A percentile compares a stretch with the other conserved stretches of the same genome.
These are phyloP conservation scores for Sebastes trivittatus DNA, from an alignment of 2,797 vertebrate genomes.

Conservation along the genomic window DNA sequence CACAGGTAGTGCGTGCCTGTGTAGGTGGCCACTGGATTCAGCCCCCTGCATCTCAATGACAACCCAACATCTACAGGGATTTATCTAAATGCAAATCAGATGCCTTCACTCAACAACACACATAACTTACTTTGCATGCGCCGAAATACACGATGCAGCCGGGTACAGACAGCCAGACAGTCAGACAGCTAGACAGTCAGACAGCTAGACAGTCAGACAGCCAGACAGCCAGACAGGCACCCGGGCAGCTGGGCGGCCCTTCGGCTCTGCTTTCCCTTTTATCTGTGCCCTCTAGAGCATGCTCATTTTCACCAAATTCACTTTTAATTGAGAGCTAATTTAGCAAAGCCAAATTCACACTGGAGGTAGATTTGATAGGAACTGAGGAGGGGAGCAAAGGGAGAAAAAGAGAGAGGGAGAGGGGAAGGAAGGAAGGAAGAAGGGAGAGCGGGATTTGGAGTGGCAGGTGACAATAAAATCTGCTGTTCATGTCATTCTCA, in stretches of 20 bases:
- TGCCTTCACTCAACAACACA: conserved; percentile 66
- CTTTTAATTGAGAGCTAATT: conserved; percentile 77
- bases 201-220: background rate
- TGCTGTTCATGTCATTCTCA: conserved; percentile 27
- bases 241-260: conserved; percentile 21
- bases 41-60: conserved; percentile 74
- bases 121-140: conserved; percentile 64
- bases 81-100: conserved; percentile 82
- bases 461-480: conserved; percentile 55
- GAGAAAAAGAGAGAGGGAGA: background rate
- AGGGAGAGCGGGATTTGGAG: conserved; percentile 8
- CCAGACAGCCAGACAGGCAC: background rate
- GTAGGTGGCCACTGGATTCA: conserved; percentile 56
- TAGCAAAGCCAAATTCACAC: conserved; percentile 54
- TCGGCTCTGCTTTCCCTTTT: conserved; percentile 54
- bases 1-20: conserved; percentile 37
- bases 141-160: conserved; percentile 50
- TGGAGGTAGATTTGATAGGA: conserved; percentile 29
- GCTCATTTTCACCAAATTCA: conserved; percentile 70
- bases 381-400: background rate
- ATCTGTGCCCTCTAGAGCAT: conserved; percentile 57
- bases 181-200: background rate
- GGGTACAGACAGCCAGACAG: background rate
- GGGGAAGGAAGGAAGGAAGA: background rate
- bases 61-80: conserved; percentile 71